Percentiles rank a stretch among this genome's conserved stretches.
These are phyloP conservation scores for Epinotia nisella DNA, from an alignment of 2,888 invertebrate species.

Conservation along the genomic window DNA sequence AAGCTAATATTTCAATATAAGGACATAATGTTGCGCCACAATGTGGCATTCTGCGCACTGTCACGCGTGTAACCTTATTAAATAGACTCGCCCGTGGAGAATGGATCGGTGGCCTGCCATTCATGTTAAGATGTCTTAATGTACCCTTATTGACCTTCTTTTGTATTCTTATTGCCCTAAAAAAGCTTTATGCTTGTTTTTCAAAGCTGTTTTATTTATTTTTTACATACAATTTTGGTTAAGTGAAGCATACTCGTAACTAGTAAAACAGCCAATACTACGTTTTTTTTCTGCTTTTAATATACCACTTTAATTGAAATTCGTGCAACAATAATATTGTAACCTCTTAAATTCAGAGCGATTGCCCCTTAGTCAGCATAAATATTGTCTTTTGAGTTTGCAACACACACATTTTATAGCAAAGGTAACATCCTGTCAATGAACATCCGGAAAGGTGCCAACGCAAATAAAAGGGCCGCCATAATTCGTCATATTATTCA, in stretches of 20 bases:
- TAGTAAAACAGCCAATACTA: not conserved
- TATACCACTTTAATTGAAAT: not conserved
- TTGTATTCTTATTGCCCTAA: constrained; percentile 17
- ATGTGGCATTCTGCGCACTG: constrained; percentile 65
- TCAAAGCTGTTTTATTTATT: not conserved
- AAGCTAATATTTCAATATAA: constrained; percentile 76
- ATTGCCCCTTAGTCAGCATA: constrained; percentile 52
- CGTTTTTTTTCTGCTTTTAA: no score
- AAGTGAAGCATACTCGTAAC: not conserved
- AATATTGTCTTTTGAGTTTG: constrained; percentile 55
- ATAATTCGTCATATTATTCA: constrained; percentile 85
- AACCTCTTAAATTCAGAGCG: constrained; percentile 3
- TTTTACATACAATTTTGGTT: not conserved
- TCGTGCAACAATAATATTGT: not conserved
- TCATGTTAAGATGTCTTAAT: constrained; percentile 46
- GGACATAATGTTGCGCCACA: constrained; percentile 73
- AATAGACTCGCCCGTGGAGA: constrained; percentile 70
- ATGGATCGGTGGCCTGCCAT: constrained; percentile 68
- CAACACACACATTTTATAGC: constrained; percentile 60
- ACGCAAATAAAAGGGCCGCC: constrained; percentile 73
- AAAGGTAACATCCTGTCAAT: constrained; percentile 73
- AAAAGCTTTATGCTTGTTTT: constrained; percentile 3
- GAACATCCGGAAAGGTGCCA: constrained; percentile 82
- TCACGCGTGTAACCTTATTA: constrained; percentile 79
- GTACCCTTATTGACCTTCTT: constrained; percentile 42